Percentiles rank a stretch among this genome's conserved stretches.
These are phyloP conservation scores for Pollicipes pollicipes DNA, from an alignment of 1,140 invertebrate species.

Conservation along the genomic window DNA sequence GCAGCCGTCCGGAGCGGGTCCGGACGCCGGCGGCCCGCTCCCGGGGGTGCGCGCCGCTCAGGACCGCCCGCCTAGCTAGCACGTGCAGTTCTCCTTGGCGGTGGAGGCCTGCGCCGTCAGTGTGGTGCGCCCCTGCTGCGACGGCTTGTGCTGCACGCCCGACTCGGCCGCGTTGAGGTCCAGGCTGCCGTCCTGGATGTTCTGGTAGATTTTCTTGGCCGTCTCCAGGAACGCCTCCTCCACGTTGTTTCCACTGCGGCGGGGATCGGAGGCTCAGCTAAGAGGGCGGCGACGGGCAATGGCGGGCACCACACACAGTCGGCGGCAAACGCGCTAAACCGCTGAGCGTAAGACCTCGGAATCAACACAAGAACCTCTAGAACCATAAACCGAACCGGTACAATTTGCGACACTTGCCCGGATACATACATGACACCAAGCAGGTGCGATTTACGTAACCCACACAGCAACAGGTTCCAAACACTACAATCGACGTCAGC, in stretches of 20 bases:
- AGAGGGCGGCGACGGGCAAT: too few species aligned
- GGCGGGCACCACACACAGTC: too few species aligned
- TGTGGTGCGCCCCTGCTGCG: slow-evolving; percentile 15
- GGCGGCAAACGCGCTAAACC: too few species aligned
- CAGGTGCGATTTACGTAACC: too few species aligned
- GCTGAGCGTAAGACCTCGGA: too few species aligned
- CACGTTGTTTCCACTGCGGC: slow-evolving; percentile 90
- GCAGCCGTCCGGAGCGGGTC: too few species aligned
- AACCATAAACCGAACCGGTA: too few species aligned
- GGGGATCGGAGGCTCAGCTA: too few species aligned
- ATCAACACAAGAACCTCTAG: background rate
- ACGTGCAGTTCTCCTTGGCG: background rate
- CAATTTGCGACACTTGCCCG: background rate
- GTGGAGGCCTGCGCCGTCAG: slow-evolving; percentile 4
- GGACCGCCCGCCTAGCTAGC: background rate
- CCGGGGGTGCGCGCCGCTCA: background rate
- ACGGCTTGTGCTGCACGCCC: slow-evolving; percentile 94
- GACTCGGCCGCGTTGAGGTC: slow-evolving; percentile 98
- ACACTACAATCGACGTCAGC: too few species aligned
- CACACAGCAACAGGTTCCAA: too few species aligned
- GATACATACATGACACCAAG: background rate
- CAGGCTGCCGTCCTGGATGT: slow-evolving; percentile 94
- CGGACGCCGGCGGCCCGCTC: too few species aligned
- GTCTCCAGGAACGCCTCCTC: slow-evolving; percentile 99
- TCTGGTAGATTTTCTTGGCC: slow-evolving; percentile 97